Evolutionary conservation across 2,888 invertebrate genomes (phyloP), one percentile per base, ranked within the genome.

Genomic region (Athalia rosae): DNA sequence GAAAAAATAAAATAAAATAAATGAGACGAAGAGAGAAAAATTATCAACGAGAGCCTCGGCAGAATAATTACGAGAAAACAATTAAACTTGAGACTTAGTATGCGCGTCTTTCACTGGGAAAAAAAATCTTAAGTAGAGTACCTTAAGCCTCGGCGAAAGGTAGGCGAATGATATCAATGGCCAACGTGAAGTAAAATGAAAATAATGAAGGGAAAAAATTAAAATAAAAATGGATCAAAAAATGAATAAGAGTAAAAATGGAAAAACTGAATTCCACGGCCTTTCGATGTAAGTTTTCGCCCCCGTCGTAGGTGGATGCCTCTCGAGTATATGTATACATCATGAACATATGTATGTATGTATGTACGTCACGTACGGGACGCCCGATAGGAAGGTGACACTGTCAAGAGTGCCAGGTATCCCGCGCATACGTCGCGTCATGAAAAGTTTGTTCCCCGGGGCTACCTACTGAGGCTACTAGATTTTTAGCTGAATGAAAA

Each of bases 31-130:
- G 53, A 11, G 11, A 11, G 53, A 53, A 53, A 53, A 28, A 28
- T 28, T 28, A 28, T 28, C 28, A 28, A 28, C 28, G 28, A 28
- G 28, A 28, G 28, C 28, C 28, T 28, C 28, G 28, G 28, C 28
- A 28, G 67, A 67, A 67, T 67, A 67, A 67, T 67, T 67, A 67
- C 41, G 50, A 11, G 28, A 67, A 67, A 67, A 67, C 67, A 67
- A 67, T 67, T 50, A 48, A 28, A 67, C 50, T 67, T n/a, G 53
- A 67, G 67, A 41, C 28, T 41, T 50, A 11, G 50, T 7, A n/a
- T 50, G 67, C 28, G 6, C 50, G 3, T 8, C 8, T 45, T 64
- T 13, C 15, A 28, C 28, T 28, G 28, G 11, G 50, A 15, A 50
- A 67, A 53, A 47, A 28, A 50, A 11, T 53, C 53, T 53, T 53